Base-by-base conservation (phyloP, 2,113 vertebrate genomes). In the Mungos mungo region DNA sequence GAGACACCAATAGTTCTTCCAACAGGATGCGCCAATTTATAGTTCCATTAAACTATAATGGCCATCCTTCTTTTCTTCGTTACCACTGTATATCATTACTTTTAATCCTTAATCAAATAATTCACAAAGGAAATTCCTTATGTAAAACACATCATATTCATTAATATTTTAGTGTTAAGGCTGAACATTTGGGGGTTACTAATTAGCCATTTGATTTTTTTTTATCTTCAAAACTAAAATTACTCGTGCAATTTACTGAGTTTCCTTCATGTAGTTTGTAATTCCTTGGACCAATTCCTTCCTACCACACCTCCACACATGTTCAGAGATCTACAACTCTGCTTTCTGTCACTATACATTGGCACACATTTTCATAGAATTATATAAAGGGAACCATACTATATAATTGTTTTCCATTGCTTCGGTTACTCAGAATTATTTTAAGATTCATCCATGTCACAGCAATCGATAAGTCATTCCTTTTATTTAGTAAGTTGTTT, bases 271-370 rank as follows among this genome's bases (percentile, higher is more conserved):
- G 7, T 29, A 35, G 8, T 81, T 45, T 83, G 31, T 16, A 29
- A 77, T 23, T 1, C 14, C 23, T 88, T 31, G 71, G 25, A 50
- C 13, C 9, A 57, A 7, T 0, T 13, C 11, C 5, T 45, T 52
- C 10, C 15, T 41, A 5, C 31, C 38, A 57, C 0, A 5, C 0
- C 15, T 38, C 27, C 29, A 60, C 3, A 16, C 16, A 0, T 25
- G 9, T 5, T 25, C 12, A 45, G 50, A 18, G 41, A n/a, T 41
- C 29, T 0, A 10, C 14, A 33, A 29, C n/a, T 63, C 35, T 31
- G 60, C 18, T 23, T 69, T 19, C 31, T 50, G 18, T 79, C 14
- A 18, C 52, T 33, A 16, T 57, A 31, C 50, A 66, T 29, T 27
- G 7, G 3, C 13, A 84, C 45, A 7, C 8, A 19, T 50, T 35